Evolutionary conservation across 2,797 vertebrate species (phyloP).

Genomic region (Etheostoma perlongum): DNA sequence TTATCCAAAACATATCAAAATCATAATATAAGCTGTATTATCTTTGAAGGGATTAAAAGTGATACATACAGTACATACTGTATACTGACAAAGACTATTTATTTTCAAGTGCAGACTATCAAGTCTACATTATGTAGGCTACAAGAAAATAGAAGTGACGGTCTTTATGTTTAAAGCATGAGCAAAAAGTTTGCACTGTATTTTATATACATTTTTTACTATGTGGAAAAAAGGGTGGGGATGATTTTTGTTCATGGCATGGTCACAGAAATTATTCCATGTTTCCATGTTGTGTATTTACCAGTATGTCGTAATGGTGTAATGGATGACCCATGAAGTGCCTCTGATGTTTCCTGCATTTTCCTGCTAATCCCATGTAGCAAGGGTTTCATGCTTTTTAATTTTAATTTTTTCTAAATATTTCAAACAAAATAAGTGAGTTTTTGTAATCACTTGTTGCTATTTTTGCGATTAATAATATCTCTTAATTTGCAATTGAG

Average conservation of each 20-base stretch:
- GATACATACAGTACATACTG: not conserved
- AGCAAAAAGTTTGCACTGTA: slow-evolving; percentile 27
- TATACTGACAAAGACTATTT: slow-evolving; percentile 54
- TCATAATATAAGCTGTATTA: slow-evolving; percentile 64
- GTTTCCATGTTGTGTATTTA: slow-evolving; percentile 41
- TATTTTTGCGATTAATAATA: slow-evolving; percentile 14
- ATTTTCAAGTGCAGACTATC: slow-evolving; percentile 50
- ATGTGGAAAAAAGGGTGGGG: slow-evolving; percentile 10
- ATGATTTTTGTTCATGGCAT: slow-evolving; percentile 1
- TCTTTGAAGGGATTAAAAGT: slow-evolving; percentile 27
- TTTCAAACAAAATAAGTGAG: slow-evolving; percentile 66
- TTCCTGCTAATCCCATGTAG: not conserved
- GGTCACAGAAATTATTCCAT: not conserved
- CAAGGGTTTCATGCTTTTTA: not conserved
- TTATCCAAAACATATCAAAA: slow-evolving; percentile 50
- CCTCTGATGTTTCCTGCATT: slow-evolving; percentile 1
- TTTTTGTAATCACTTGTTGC: slow-evolving; percentile 56
- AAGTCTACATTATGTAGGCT: slow-evolving; percentile 27
- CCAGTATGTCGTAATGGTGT: not conserved
- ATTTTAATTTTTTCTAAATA: not conserved
- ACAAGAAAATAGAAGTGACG: slow-evolving; percentile 22
- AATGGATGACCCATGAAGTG: slow-evolving; percentile 6
- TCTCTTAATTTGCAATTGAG: slow-evolving; percentile 17
- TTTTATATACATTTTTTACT: slow-evolving; percentile 26
- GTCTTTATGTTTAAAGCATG: slow-evolving; percentile 12